A percentile compares a stretch with the other conserved stretches of the same genome.
Evolutionary conservation across 1,140 invertebrate genomes (phyloP).

Genomic region (Drosophila sechellia): DNA sequence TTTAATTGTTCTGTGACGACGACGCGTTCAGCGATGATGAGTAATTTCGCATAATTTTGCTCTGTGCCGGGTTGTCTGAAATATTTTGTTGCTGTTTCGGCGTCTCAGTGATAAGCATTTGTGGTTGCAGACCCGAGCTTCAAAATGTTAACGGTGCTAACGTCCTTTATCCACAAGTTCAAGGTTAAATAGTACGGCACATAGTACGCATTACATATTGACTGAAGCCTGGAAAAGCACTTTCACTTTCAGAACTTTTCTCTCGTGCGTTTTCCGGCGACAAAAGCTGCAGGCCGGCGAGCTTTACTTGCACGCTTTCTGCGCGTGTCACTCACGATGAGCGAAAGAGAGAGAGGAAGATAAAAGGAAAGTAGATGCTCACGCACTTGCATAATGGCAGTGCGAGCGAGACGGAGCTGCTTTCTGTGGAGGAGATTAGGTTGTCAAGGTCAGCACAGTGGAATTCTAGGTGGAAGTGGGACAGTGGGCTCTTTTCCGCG

Average conservation of each 20-base stretch:
- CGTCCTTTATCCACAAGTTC: constrained; percentile 67
- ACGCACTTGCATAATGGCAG: constrained; percentile 52
- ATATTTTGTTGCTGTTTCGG: constrained; percentile 1
- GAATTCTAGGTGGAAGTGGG: constrained; percentile 2
- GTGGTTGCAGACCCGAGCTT: not conserved
- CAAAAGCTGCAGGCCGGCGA: constrained; percentile 40
- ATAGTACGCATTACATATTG: constrained; percentile 3
- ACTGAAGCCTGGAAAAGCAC: constrained; percentile 44
- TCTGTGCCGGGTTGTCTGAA: constrained; percentile 11
- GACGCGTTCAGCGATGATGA: constrained; percentile 19
- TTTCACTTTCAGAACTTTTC: constrained; percentile 60
- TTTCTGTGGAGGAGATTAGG: constrained; percentile 32
- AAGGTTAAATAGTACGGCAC: constrained; percentile 61
- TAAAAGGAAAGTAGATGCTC: constrained; percentile 32
- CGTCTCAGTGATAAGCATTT: constrained; percentile 13
- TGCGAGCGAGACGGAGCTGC: constrained; percentile 29
- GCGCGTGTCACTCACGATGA: constrained; percentile 47
- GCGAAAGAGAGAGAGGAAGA: constrained; percentile 7
- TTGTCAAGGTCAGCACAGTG: constrained; percentile 54
- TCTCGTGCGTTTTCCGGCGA: constrained; percentile 25
- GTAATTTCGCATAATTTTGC: constrained; percentile 32
- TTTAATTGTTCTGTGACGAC: constrained; percentile 36
- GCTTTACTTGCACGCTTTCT: constrained; percentile 38
- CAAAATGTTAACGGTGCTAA: constrained; percentile 24
- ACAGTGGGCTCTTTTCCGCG: constrained; percentile 9